Conservation (phyloP, 2,797 vertebrate genomes). For the Epinephelus malabaricus region DNA sequence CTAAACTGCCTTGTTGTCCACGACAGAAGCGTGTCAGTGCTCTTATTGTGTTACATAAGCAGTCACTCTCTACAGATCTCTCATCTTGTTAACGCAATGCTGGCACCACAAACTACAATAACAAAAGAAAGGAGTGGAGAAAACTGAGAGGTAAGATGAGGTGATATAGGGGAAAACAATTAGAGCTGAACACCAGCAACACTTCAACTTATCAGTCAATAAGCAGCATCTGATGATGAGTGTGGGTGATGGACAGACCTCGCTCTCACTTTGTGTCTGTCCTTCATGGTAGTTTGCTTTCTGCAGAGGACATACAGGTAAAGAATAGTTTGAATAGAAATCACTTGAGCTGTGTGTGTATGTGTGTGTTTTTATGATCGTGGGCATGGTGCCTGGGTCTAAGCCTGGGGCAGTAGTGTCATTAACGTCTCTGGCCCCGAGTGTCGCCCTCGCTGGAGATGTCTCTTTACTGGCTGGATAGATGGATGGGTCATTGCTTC, state of each 20-base stretch:
- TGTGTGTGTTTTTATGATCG: slow-evolving; percentile 33
- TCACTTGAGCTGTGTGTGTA: slow-evolving; percentile 13
- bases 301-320: slow-evolving; percentile 28
- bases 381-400: slow-evolving; percentile 38
- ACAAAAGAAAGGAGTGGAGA: background rate
- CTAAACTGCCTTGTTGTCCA: background rate
- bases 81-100: slow-evolving; percentile 29
- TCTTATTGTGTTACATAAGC: slow-evolving; percentile 26
- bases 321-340: slow-evolving; percentile 11
- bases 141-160: slow-evolving; percentile 1
- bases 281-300: slow-evolving; percentile 27
- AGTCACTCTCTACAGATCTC: slow-evolving; percentile 15
- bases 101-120: slow-evolving; percentile 7
- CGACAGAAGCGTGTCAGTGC: background rate
- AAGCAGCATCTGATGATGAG: slow-evolving; percentile 32
- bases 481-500: slow-evolving; percentile 58
- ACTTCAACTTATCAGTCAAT: slow-evolving; percentile 35
- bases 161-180: slow-evolving; percentile 29
- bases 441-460: slow-evolving; percentile 56
- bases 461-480: slow-evolving; percentile 47
- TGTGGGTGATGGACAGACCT: slow-evolving; percentile 36
- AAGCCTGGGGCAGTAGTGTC: slow-evolving; percentile 55
- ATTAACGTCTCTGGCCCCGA: slow-evolving; percentile 60
- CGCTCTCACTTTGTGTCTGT: background rate
- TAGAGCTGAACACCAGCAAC: background rate